Base-by-base conservation (phyloP, 2,888 invertebrate species). In the Micropterix aruncella region DNA sequence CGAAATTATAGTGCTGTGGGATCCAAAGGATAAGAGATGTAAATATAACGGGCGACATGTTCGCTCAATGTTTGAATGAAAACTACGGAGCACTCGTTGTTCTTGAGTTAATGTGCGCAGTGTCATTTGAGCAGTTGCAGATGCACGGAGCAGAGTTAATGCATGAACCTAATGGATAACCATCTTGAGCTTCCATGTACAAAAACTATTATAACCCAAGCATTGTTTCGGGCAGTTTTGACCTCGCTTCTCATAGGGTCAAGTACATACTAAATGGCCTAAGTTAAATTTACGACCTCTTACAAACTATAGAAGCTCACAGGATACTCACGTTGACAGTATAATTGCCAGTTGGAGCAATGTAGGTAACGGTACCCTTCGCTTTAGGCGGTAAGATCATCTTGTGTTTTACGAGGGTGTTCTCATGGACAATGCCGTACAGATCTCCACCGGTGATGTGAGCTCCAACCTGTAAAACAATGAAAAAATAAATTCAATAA, bases 391-490 rank as follows among this genome's bases (percentile, higher is more conserved):
- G 92, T 52, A 99, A 69, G 65, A 99, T 77, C 76, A 99, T 83
- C 70, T 87, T 90, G 70, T 99, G 99, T 65, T 95, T 95, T 41
- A 99, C 93, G 52, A 99, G 75, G 16, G 93, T 90, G 66, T 97
- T 99, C 73, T 99, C 99, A 60, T 92, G 88, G 5, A 99, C 97
- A 46, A 89, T 70, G 54, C 93, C 99, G 65, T 91, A 95, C 57
- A 96, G 72, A 69, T 99, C 99, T 47, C 99, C 99, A 38, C 99
- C 99, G 44, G 97, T 99, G 52, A 99, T 87, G 70, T 99, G 99
- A 44, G 92, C 86, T n/a, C 97, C 97, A 54, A 80, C 74, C 81
- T 85, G 63, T n/a, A 61, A 57, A 50, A 38, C 50, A 49, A 47
- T n/a, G n/a, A n/a, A n/a, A n/a, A n/a, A 47, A 38, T 38, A 48